Evolutionary conservation across 2,797 vertebrate genomes (phyloP), one percentile per base, ranked within the genome.

Genomic region (Muscicapa striata): DNA sequence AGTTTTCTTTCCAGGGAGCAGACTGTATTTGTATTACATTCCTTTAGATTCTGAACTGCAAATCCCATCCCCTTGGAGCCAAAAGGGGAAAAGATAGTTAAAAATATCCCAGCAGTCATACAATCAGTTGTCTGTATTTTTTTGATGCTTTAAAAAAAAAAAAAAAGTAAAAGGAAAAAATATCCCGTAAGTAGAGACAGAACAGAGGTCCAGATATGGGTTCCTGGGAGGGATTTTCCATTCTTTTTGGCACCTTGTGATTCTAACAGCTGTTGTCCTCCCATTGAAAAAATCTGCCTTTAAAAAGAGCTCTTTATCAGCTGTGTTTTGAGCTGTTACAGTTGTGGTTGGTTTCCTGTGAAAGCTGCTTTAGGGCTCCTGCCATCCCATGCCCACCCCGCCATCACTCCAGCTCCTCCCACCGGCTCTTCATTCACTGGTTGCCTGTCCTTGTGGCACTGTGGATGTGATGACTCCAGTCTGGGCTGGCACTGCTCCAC

Each of bases 91-190:
- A 75, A 92, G 64, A 95, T 38, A 91, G 77, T 70, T 48, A 84
- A 80, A 94, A 84, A 70, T 72, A 96, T 74, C 92, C 95, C 96
- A 95, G 94, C 95, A 97, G 93, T 94, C 94, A 66, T 96, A 97
- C 98, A 96, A 97, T 97, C 97, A 96, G 95, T 96, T 97, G 97
- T 97, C 97, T 98, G 93, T 97, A 83, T 80, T 96, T 97, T 96
- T 86, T 93, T 73, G 52, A 93, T 89, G 51, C n/a, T 84, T 14
- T 40, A 67, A 54, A 67, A 63, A 52, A 74, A 67, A 63, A 52
- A 74, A 51, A 17, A 54, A 54, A 32, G 19, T 30, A 19, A 52
- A 52, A 18, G 7, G 19, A 45, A 83, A 41, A 85, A 74, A 64
- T 4, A 89, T 87, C 87, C 78, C 79, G 41, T 86, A 72, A 59